These are phyloP conservation scores for Nasonia longicornis DNA, from an alignment of 1,140 invertebrate genomes.

Conservation along the genomic window DNA sequence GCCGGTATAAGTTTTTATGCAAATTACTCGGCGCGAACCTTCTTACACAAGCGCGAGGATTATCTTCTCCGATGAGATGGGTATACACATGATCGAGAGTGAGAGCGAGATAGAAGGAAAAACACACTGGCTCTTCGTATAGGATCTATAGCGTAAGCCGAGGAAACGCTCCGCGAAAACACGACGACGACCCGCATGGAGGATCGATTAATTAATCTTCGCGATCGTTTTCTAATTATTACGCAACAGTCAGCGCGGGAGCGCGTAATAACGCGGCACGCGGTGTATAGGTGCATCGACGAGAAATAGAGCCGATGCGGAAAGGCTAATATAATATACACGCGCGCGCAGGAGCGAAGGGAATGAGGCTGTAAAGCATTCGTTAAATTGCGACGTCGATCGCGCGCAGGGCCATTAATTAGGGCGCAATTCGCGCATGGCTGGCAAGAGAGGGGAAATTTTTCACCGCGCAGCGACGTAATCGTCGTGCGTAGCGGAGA, in stretches of 20 bases:
- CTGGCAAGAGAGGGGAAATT: slow-evolving; percentile 17
- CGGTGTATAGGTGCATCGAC: too few species aligned
- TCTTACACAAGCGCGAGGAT: slow-evolving; percentile 31
- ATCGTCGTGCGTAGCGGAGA: neutral
- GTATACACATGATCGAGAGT: neutral
- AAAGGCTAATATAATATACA: too few species aligned
- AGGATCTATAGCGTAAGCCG: slow-evolving; percentile 28
- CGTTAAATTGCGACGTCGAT: slow-evolving; percentile 32
- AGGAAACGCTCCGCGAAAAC: slow-evolving; percentile 29
- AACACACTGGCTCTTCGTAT: neutral
- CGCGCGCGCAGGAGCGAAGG: neutral
- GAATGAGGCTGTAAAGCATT: neutral
- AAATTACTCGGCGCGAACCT: neutral
- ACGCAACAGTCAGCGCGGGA: slow-evolving; percentile 7
- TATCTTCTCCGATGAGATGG: slow-evolving; percentile 20
- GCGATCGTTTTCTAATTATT: slow-evolving; percentile 42
- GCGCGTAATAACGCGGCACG: slow-evolving; percentile 7
- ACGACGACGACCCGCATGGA: slow-evolving; percentile 11
- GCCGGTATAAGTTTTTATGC: slow-evolving; percentile 29
- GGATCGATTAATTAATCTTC: slow-evolving; percentile 46
- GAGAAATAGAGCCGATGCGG: neutral
- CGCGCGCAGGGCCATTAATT: slow-evolving; percentile 21
- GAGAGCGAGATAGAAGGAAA: slow-evolving; percentile 4
- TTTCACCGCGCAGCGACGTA: neutral
- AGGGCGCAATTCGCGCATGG: neutral